These are phyloP conservation scores for Poecilia latipinna DNA, from an alignment of 2,113 vertebrate species.

Conservation along the genomic window DNA sequence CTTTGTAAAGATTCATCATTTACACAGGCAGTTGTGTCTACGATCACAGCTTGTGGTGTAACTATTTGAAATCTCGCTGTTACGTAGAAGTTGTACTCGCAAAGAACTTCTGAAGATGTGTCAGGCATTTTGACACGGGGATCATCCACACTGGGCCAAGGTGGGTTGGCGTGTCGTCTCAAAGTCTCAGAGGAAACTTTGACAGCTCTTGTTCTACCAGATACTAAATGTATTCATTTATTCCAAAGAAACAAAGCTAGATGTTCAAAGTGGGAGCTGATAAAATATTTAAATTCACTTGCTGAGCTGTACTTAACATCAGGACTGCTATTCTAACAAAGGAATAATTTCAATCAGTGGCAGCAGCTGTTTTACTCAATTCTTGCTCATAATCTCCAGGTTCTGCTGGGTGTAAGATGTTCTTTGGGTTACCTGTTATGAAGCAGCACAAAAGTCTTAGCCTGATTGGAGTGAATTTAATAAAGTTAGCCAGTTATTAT, in stretches of 20 bases:
- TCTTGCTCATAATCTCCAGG: not conserved
- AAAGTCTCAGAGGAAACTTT: constrained; percentile 57
- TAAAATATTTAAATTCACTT: constrained; percentile 27
- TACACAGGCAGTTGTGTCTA: constrained; percentile 66
- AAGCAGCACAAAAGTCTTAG: not conserved
- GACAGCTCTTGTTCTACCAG: constrained; percentile 31
- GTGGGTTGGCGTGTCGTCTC: constrained; percentile 38
- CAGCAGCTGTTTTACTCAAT: not conserved
- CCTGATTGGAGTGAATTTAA: no score
- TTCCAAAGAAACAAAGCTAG: constrained; percentile 15
- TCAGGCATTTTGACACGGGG: constrained; percentile 72
- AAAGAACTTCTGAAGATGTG: constrained; percentile 68
- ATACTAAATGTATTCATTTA: constrained; percentile 20
- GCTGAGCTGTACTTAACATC: constrained; percentile 10
- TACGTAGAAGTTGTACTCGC: constrained; percentile 59
- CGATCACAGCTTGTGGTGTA: constrained; percentile 74
- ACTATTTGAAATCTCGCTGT: constrained; percentile 74
- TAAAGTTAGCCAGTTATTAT: no score
- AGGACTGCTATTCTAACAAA: not conserved
- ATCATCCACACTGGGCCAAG: constrained; percentile 58
- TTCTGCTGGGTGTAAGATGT: not conserved
- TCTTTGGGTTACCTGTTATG: not conserved
- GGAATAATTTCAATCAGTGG: not conserved
- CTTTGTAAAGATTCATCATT: constrained; percentile 76
- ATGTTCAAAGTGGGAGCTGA: constrained; percentile 12